Evolutionary conservation across 1,140 invertebrate genomes (phyloP).

Genomic region (Babylonia areolata): DNA sequence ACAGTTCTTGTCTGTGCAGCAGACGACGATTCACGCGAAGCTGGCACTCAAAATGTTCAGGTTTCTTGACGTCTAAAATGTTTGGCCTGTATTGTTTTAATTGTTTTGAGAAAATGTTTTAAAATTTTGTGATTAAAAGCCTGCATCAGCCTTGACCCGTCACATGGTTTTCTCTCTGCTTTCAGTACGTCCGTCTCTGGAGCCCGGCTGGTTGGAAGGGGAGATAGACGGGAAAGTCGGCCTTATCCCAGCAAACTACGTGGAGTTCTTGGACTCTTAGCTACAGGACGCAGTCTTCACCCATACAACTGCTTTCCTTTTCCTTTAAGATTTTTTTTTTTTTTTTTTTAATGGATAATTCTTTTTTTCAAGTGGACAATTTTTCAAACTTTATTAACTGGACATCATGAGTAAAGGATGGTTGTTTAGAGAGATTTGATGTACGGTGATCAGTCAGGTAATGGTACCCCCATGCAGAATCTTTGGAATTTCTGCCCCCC

Average conservation of each 20-base stretch:
- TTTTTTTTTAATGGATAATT: too few species aligned
- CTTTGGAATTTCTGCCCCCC: too few species aligned
- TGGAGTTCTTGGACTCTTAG: constrained; percentile 82
- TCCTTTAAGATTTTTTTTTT: neutral
- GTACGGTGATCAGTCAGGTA: neutral
- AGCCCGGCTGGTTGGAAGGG: constrained; percentile 98
- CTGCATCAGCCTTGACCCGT: too few species aligned
- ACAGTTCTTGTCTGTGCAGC: too few species aligned
- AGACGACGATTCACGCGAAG: too few species aligned
- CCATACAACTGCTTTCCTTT: neutral
- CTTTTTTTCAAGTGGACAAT: too few species aligned
- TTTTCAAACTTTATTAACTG: neutral
- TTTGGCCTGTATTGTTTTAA: too few species aligned
- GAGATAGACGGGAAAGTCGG: constrained; percentile 94
- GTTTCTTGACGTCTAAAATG: too few species aligned
- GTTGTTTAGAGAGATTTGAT: neutral
- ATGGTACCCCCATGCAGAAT: too few species aligned
- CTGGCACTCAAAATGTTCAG: too few species aligned
- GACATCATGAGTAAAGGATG: neutral
- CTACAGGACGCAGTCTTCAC: neutral
- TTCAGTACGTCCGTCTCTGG: constrained; percentile 91
- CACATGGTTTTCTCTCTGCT: constrained; percentile 52
- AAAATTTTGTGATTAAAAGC: too few species aligned
- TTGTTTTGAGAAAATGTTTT: too few species aligned
- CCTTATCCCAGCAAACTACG: constrained; percentile 97